Percentiles rank a stretch among this genome's conserved stretches.
These are phyloP conservation scores for Cranoglanis bouderius DNA, from an alignment of 2,113 vertebrate species.

Conservation along the genomic window DNA sequence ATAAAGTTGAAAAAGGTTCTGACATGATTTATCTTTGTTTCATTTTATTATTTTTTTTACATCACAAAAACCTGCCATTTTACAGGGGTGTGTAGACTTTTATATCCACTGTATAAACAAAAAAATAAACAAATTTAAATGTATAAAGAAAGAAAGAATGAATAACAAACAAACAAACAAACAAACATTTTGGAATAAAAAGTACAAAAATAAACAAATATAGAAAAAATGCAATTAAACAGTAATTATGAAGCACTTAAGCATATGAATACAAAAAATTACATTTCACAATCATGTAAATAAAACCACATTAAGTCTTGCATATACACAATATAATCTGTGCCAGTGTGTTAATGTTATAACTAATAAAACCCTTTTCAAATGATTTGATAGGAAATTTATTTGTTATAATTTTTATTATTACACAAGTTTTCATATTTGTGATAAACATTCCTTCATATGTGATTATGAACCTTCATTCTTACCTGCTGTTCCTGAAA, in stretches of 20 bases:
- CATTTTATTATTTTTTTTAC: too few species aligned
- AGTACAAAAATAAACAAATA: neutral
- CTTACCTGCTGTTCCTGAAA: neutral
- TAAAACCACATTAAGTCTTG: neutral
- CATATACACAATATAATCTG: neutral
- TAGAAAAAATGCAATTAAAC: neutral
- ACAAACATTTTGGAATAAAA: neutral
- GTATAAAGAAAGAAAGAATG: neutral
- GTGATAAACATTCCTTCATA: slow-evolving; percentile 5
- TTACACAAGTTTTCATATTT: neutral
- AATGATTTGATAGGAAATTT: neutral
- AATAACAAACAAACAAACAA: neutral
- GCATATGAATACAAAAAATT: neutral
- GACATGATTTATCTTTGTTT: too few species aligned
- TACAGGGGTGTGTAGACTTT: too few species aligned
- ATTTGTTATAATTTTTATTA: neutral
- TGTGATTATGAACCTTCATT: slow-evolving; percentile 19
- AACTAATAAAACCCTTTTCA: neutral
- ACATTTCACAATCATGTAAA: neutral
- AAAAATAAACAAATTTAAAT: neutral
- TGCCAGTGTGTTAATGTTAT: neutral
- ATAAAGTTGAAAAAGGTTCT: too few species aligned
- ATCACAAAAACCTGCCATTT: too few species aligned
- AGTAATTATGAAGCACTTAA: neutral
- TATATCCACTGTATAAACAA: neutral